Conservation (phyloP, 1,140 invertebrate species). For the Zaprionus lachaisei region DNA sequence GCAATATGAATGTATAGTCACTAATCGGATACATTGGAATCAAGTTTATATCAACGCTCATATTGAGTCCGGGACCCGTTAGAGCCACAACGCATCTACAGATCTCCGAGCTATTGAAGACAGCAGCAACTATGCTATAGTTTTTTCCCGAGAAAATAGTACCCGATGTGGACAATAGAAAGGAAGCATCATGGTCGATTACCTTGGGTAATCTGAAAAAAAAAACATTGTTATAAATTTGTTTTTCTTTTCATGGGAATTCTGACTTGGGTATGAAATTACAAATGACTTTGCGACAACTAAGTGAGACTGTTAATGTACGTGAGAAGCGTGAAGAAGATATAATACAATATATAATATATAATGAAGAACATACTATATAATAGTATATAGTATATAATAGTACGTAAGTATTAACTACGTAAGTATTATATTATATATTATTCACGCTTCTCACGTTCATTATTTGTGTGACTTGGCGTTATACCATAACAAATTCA, state of each 20-base stretch:
- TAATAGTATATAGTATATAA: too few species aligned
- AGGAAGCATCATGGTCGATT: constrained; percentile 6
- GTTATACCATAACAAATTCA: too few species aligned
- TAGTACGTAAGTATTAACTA: too few species aligned
- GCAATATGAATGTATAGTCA: constrained; percentile 18
- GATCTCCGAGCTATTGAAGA: neutral
- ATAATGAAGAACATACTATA: too few species aligned
- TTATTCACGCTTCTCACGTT: too few species aligned
- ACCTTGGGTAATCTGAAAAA: neutral
- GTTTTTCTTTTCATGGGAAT: neutral
- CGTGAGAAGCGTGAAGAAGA: too few species aligned
- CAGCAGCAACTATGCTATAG: constrained; percentile 21
- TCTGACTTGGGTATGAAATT: neutral
- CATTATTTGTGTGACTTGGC: too few species aligned
- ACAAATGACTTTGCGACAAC: neutral
- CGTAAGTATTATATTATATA: too few species aligned
- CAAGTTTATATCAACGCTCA: constrained; percentile 15
- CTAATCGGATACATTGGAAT: neutral
- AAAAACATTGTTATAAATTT: neutral
- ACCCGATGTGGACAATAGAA: constrained; percentile 15
- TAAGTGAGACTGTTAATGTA: neutral
- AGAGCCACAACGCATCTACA: constrained; percentile 21
- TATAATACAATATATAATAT: too few species aligned
- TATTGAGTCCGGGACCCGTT: constrained; percentile 15
- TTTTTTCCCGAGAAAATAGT: constrained; percentile 14